Base-by-base conservation (phyloP, 2,797 vertebrate genomes). In the Micromesistius poutassou region DNA sequence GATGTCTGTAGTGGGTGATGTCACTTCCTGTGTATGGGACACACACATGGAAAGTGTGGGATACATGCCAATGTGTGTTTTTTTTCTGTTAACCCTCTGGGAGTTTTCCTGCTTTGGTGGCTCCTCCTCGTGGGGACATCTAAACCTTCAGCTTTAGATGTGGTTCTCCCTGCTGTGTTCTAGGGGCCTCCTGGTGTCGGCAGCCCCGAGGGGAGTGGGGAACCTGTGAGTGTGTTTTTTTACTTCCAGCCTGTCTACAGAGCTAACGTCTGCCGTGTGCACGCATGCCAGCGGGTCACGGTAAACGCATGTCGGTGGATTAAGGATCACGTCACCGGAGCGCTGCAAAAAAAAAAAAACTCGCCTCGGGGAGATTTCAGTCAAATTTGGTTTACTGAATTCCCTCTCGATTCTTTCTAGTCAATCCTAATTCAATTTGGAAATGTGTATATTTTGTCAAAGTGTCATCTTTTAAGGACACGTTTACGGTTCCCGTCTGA, bases 111-210 rank as follows among this genome's bases (percentile, higher is more conserved):
- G 55, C 55, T n/a, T 62, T 68, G 66, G 78, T 79, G 80, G 85
- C 66, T 72, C 80, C 28, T 35, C 16, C 3, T 79, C 71, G 70
- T 80, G 62, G 42, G 62, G 75, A 87, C 82, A 83, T 88, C 87
- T 88, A 84, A 83, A 88, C 72, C 62, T 78, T 28, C 70, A 4
- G 4, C 28, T 88, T 89, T 90, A 88, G 82, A 89, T 91, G 84
- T 88, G 78, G 70, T 75, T 92, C 73, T 81, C 66, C 62, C 74
- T 92, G 86, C 82, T 94, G 81, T 92, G 75, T 93, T 92, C 82
- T 89, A 95, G 95, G 95, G 95, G 25, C 88, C 90, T 6, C 89
- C 94, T 40, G 94, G 94, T 86, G 86, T 88, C 80, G 81, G 82
- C 72, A 90, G 76, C 86, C 85, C 74, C 85, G 94, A 95, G 90